Percentiles rank a stretch among this genome's conserved stretches.
Conservation (phyloP, 64 coral and sea anemone species). For the Trachythela sp. region DNA sequence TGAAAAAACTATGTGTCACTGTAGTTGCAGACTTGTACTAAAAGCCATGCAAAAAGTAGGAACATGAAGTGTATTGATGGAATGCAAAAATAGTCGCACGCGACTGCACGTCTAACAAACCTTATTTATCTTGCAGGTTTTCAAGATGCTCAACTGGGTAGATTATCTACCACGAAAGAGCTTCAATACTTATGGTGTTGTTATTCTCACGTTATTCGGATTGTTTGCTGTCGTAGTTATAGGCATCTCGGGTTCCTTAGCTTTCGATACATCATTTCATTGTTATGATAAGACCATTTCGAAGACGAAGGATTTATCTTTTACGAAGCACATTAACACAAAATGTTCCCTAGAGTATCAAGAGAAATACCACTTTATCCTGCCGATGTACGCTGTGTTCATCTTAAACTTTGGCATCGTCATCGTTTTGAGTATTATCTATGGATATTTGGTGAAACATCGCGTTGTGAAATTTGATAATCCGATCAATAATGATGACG, state of each 20-base stretch:
- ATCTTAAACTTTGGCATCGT: not conserved
- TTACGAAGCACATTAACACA: not conserved
- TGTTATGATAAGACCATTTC: not conserved
- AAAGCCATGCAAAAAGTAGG: no score
- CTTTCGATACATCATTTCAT: not conserved
- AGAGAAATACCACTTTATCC: not conserved
- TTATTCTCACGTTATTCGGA: not conserved
- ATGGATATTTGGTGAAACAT: no score
- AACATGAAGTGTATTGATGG: no score
- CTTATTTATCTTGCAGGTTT: no score
- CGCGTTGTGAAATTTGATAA: not conserved
- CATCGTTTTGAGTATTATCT: not conserved
- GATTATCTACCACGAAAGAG: not conserved
- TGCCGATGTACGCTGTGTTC: not conserved
- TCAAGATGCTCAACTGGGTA: no score
- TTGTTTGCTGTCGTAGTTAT: not conserved
- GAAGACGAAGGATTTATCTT: not conserved
- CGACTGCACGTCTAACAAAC: no score
- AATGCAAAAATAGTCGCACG: no score
- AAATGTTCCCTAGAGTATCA: not conserved
- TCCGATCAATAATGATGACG: not conserved
- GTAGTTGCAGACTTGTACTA: no score
- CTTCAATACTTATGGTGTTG: no score
- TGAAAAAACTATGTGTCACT: no score
- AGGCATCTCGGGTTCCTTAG: not conserved